phyloP scores from a whole-genome alignment of 2,113 vertebrate species.

The Ictidomys tridecemlineatus region DNA sequence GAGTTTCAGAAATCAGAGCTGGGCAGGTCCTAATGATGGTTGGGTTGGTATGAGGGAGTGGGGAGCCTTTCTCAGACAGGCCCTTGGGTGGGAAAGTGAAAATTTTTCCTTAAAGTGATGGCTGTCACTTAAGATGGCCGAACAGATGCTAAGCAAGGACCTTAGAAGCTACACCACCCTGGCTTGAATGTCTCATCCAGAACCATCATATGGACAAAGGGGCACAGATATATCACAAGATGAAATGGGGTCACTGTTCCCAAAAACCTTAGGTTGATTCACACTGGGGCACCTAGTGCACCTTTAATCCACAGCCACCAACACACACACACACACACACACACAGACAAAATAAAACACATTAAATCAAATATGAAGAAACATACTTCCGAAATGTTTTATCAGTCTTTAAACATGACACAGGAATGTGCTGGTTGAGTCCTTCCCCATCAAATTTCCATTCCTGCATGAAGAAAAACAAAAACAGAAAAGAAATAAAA shows the following conservation, averaged over 20 bases:
- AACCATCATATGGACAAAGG: not conserved
- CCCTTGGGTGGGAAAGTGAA: too few species aligned
- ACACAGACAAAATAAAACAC: not conserved
- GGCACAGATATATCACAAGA: not conserved
- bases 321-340: not conserved
- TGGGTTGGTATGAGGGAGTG: too few species aligned
- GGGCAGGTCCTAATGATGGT: too few species aligned
- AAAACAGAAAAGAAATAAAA: conserved; percentile 39
- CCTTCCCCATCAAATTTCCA: conserved; percentile 79
- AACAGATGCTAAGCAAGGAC: too few species aligned
- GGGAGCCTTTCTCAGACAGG: too few species aligned
- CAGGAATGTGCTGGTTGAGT: conserved; percentile 78
- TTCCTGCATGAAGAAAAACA: conserved; percentile 81
- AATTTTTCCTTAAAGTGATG: too few species aligned
- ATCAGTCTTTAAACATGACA: conserved; percentile 83
- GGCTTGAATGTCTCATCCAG: not conserved
- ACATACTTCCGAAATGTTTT: conserved; percentile 89
- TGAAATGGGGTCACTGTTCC: not conserved
- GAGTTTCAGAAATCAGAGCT: too few species aligned
- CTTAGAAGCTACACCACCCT: too few species aligned
- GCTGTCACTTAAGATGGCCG: too few species aligned
- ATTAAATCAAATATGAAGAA: conserved; percentile 50
- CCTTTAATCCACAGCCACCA: not conserved
- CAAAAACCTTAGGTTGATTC: not conserved
- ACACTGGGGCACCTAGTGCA: not conserved